Conservation (phyloP, 2,113 vertebrate genomes). For the Phyllostomus discolor region DNA sequence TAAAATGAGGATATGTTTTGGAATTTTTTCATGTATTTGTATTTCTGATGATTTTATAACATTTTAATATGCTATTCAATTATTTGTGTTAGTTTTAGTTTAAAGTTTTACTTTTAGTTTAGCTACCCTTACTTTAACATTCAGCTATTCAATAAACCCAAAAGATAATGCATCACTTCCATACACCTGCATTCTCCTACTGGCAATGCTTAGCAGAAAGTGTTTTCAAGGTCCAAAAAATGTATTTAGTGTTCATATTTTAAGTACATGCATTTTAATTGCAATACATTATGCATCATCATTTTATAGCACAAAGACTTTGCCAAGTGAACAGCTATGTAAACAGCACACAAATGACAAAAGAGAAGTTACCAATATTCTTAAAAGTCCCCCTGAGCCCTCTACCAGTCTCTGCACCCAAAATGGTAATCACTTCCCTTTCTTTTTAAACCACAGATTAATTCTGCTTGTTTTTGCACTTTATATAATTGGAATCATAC, state of each 20-base stretch:
- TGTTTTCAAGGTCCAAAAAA: background rate
- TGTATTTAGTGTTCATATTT: background rate
- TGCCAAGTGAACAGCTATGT: background rate
- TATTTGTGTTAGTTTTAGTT: background rate
- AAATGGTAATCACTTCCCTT: background rate
- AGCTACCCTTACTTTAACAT: background rate
- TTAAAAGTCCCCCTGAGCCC: too few relatives aligned
- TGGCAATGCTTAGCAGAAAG: background rate
- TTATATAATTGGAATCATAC: background rate
- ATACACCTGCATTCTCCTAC: background rate
- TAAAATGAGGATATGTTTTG: background rate
- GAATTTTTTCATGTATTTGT: background rate
- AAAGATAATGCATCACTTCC: background rate
- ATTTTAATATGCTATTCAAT: background rate
- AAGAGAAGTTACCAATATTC: background rate
- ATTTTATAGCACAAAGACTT: background rate
- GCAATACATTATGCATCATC: background rate
- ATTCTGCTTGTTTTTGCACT: background rate
- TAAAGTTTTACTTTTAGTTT: background rate
- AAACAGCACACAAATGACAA: background rate
- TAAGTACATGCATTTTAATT: background rate
- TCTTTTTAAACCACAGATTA: background rate
- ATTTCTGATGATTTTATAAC: background rate
- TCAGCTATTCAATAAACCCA: background rate
- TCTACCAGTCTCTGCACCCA: background rate